Conservation (phyloP, 53 echinoderm and acorn worm species). For the Mesocentrotus franciscanus region DNA sequence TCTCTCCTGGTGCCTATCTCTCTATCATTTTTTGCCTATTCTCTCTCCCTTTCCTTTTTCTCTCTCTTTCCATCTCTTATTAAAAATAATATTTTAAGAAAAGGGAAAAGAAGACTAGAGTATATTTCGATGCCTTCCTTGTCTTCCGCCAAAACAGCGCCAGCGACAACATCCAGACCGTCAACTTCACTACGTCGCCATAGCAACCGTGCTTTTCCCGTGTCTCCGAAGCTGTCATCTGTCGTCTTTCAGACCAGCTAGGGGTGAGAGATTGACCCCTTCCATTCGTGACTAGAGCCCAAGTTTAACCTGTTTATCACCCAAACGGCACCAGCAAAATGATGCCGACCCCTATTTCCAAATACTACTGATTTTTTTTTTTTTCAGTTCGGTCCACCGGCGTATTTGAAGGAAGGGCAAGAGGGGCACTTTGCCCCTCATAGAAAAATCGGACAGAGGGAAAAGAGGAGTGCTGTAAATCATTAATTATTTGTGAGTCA, state of each 20-base stretch:
- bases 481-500: no score
- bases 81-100: neutral
- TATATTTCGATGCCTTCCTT: neutral
- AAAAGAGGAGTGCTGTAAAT: no score
- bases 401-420: no score
- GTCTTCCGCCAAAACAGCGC: slow-evolving; percentile 31
- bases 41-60: neutral
- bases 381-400: no score
- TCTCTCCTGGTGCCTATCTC: no score
- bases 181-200: neutral
- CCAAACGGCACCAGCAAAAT: neutral
- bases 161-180: neutral
- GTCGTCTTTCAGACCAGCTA: neutral
- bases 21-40: no score
- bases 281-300: neutral
- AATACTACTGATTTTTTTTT: neutral
- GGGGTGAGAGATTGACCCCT: slow-evolving; percentile 8
- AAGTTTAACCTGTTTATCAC: slow-evolving; percentile 10
- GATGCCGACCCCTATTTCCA: neutral
- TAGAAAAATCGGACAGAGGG: no score
- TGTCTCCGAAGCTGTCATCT: neutral
- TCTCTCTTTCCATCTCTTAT: neutral
- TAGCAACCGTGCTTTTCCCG: slow-evolving; percentile 5
- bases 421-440: no score
- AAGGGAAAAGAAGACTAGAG: neutral